A percentile compares a stretch with the other conserved stretches of the same genome.
Evolutionary conservation across 2,888 invertebrate species (phyloP).

Genomic region (Carabus problematicus): DNA sequence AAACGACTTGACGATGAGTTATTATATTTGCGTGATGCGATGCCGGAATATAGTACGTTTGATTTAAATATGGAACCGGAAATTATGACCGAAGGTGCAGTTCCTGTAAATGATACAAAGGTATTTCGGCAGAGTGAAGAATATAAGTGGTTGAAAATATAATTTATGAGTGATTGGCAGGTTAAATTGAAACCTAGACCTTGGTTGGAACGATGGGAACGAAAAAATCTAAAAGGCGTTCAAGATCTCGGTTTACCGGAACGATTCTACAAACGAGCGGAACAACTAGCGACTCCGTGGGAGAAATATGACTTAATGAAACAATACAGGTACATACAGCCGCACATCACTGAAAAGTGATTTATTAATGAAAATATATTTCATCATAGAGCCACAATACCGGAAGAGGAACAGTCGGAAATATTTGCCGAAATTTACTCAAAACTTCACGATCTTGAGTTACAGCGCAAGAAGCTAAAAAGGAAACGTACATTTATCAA

Average conservation of each 20-base stretch:
- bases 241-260: slow-evolving; percentile 55
- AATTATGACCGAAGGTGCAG: slow-evolving; percentile 76
- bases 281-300: slow-evolving; percentile 73
- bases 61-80: slow-evolving; percentile 91
- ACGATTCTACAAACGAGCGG: slow-evolving; percentile 60
- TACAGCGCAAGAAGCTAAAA: slow-evolving; percentile 68
- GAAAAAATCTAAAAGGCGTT: slow-evolving; percentile 77
- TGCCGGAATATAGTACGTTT: slow-evolving; percentile 91
- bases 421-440: slow-evolving; percentile 85
- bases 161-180: slow-evolving; percentile 53
- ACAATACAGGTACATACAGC: slow-evolving; percentile 73
- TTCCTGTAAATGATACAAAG: slow-evolving; percentile 80
- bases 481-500: slow-evolving; percentile 68
- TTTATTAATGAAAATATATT: slow-evolving; percentile 37
- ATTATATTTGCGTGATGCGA: slow-evolving; percentile 87
- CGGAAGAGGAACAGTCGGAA: slow-evolving; percentile 85
- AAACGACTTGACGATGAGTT: slow-evolving; percentile 91
- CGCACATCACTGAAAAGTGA: too few species aligned
- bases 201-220: slow-evolving; percentile 92
- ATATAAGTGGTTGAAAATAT: background rate
- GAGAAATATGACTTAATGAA: slow-evolving; percentile 95
- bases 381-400: slow-evolving; percentile 74
- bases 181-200: slow-evolving; percentile 81
- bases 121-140: slow-evolving; percentile 55
- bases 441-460: slow-evolving; percentile 75